Conservation (phyloP, 2,888 invertebrate species). For the Sphaerophoria rueppellii region DNA sequence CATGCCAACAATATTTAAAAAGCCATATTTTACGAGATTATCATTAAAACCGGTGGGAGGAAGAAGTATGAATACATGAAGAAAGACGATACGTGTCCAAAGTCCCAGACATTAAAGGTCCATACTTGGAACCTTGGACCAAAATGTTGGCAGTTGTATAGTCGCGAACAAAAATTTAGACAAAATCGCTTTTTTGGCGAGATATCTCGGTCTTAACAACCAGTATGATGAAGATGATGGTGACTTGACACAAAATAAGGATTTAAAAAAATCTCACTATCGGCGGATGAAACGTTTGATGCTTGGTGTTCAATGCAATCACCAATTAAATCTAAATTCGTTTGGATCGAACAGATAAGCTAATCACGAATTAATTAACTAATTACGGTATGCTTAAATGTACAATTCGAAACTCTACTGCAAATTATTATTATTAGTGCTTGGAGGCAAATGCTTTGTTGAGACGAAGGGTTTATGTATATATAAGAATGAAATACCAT, state of each 20-base stretch:
- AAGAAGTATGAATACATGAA: slow-evolving; percentile 73
- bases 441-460: slow-evolving; percentile 25
- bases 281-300: background rate
- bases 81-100: slow-evolving; percentile 68
- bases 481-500: background rate
- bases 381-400: slow-evolving; percentile 36
- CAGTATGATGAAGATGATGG: background rate
- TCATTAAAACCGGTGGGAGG: slow-evolving; percentile 82
- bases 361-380: slow-evolving; percentile 54
- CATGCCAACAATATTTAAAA: slow-evolving; percentile 81
- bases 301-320: slow-evolving; percentile 4
- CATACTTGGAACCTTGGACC: slow-evolving; percentile 10
- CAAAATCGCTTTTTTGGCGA: slow-evolving; percentile 6
- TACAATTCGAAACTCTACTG: slow-evolving; percentile 46
- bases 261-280: slow-evolving; percentile 11
- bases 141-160: slow-evolving; percentile 52
- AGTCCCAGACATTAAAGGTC: slow-evolving; percentile 59
- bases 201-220: background rate
- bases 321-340: slow-evolving; percentile 31
- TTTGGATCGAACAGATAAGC: slow-evolving; percentile 8
- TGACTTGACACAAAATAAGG: slow-evolving; percentile 46
- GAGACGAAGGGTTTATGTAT: background rate
- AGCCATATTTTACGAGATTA: slow-evolving; percentile 82
- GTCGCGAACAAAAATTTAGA: slow-evolving; percentile 41
- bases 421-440: slow-evolving; percentile 34